Evolutionary conservation across 2,797 vertebrate genomes (phyloP).

Genomic region (Apogon talboti): DNA sequence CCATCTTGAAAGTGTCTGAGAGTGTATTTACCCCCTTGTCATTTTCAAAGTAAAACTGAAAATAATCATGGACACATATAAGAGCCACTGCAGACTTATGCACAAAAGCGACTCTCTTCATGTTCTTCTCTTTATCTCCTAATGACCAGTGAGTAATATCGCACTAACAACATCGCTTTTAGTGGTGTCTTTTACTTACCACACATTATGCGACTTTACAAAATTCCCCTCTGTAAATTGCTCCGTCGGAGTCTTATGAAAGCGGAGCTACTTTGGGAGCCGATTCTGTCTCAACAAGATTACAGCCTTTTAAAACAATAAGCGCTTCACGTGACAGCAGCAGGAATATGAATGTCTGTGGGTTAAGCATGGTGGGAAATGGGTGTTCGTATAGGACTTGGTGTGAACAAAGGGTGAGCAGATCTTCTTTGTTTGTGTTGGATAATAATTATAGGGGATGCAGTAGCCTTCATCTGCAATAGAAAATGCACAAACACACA

Average conservation of each 20-base stretch:
- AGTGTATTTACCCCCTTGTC: too few species aligned
- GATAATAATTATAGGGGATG: slow-evolving; percentile 48
- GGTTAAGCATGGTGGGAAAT: background rate
- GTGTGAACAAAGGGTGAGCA: slow-evolving; percentile 16
- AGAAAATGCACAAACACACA: slow-evolving; percentile 2
- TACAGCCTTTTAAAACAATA: slow-evolving; percentile 44
- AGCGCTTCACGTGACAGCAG: slow-evolving; percentile 10
- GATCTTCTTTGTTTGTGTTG: slow-evolving; percentile 39
- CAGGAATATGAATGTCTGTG: slow-evolving; percentile 21
- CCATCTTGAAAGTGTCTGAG: too few species aligned
- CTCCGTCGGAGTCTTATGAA: slow-evolving; percentile 31
- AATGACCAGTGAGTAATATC: slow-evolving; percentile 3
- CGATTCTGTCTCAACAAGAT: slow-evolving; percentile 31
- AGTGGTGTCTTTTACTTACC: slow-evolving; percentile 45
- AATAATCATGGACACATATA: too few species aligned
- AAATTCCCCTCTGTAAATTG: slow-evolving; percentile 1
- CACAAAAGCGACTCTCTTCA: background rate
- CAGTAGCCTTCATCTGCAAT: slow-evolving; percentile 38
- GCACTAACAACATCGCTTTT: slow-evolving; percentile 14
- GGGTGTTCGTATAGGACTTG: slow-evolving; percentile 19
- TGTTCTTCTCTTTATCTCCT: slow-evolving; percentile 3
- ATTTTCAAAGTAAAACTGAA: too few species aligned
- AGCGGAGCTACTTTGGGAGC: background rate
- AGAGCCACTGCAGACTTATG: background rate
- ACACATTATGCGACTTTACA: slow-evolving; percentile 20